These are phyloP conservation scores for Hozukius guyotensis DNA, from an alignment of 2,797 vertebrate species.

Conservation along the genomic window DNA sequence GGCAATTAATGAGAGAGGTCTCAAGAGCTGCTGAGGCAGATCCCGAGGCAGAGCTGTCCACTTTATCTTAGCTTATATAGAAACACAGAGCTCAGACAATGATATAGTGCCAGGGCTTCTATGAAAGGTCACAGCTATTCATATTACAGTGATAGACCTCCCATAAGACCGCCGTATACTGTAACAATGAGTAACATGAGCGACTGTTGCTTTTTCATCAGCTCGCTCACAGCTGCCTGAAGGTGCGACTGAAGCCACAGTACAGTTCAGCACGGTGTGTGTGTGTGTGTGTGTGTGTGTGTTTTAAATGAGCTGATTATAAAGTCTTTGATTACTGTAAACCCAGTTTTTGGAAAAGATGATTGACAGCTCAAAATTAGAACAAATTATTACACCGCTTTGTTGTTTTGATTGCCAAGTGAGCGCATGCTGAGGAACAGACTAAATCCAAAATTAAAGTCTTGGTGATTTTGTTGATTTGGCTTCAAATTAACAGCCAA, in stretches of 20 bases:
- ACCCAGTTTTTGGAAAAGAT: neutral
- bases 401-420: constrained; percentile 42
- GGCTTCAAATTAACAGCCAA: neutral
- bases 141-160: constrained; percentile 62
- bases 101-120: constrained; percentile 70
- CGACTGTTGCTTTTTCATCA: constrained; percentile 10
- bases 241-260: neutral
- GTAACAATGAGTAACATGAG: constrained; percentile 22
- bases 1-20: constrained; percentile 71
- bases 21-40: constrained; percentile 62
- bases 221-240: neutral
- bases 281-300: neutral
- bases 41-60: constrained; percentile 64
- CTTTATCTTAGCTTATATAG: constrained; percentile 64
- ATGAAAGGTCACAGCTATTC: constrained; percentile 77
- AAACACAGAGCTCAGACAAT: constrained; percentile 62
- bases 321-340: constrained; percentile 7
- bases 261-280: neutral
- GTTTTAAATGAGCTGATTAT: constrained; percentile 4
- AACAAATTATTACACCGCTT: constrained; percentile 16
- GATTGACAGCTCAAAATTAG: constrained; percentile 36
- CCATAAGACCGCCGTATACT: constrained; percentile 21
- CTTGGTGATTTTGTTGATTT: constrained; percentile 19
- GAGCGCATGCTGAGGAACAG: constrained; percentile 15
- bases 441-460: constrained; percentile 9